phyloP scores from a whole-genome alignment of 2,113 vertebrate genomes.

The Guaruba guarouba region DNA sequence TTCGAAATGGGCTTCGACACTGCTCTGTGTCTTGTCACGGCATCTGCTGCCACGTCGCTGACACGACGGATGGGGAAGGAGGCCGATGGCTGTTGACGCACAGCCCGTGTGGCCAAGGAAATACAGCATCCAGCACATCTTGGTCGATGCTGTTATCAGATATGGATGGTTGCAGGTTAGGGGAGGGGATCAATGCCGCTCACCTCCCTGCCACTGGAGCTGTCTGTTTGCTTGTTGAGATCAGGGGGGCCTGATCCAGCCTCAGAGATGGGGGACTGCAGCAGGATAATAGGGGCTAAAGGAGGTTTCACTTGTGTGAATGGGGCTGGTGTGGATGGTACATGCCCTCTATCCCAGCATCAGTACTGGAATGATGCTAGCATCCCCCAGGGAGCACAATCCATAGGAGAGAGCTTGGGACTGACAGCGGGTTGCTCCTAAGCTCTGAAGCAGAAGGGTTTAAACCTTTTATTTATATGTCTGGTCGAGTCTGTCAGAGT shows the following conservation, averaged over 20 bases:
- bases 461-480: slow-evolving; percentile 51
- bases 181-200: background rate
- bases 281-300: accelerated
- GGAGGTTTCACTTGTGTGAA: background rate
- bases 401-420: background rate
- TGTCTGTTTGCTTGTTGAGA: background rate
- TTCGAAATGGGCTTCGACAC: background rate
- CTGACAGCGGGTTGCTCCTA: background rate
- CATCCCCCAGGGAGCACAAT: background rate
- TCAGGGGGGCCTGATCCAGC: background rate
- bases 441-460: background rate
- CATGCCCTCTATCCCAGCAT: background rate
- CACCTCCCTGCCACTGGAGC: background rate
- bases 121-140: background rate
- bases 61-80: background rate
- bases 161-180: background rate
- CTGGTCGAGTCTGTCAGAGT: slow-evolving; percentile 24
- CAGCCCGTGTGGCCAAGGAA: background rate
- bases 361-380: background rate
- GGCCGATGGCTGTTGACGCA: background rate
- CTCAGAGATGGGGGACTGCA: accelerated
- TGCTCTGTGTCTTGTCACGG: background rate
- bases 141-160: background rate
- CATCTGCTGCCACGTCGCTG: accelerated
- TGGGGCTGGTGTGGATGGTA: background rate